phyloP scores from a whole-genome alignment of 2,113 vertebrate genomes.

The Mesembrinibis cayennensis region DNA sequence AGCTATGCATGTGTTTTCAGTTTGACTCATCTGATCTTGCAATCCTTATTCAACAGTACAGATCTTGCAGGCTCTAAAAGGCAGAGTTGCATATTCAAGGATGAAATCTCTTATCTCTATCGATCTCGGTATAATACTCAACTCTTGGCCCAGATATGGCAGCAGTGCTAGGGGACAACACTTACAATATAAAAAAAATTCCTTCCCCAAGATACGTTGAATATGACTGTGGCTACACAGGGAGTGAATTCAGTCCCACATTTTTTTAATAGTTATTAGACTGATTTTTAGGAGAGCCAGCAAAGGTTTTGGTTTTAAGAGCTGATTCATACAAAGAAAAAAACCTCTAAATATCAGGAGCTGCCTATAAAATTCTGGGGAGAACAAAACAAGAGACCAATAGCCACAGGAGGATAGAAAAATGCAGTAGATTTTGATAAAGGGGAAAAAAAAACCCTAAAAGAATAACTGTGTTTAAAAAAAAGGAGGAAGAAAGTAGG shows the following conservation, averaged over 20 bases:
- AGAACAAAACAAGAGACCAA: background rate
- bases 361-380: background rate
- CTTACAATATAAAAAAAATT: background rate
- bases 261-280: background rate
- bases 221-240: background rate
- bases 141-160: background rate
- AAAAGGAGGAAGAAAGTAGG: background rate
- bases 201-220: background rate
- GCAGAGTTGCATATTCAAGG: background rate
- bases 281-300: background rate
- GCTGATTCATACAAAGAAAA: background rate
- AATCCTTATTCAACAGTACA: background rate
- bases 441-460: background rate
- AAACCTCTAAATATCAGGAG: background rate
- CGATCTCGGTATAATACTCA: accelerated
- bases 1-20: background rate
- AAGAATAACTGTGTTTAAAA: background rate
- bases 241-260: background rate
- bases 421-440: background rate
- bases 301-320: background rate
- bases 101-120: background rate
- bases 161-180: background rate
- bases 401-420: background rate
- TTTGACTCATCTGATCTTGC: background rate
- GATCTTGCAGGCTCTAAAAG: background rate